Evolutionary conservation across 2,888 invertebrate species (phyloP), one percentile per base, ranked within the genome.

Genomic region (Pyrrhosoma nymphula): DNA sequence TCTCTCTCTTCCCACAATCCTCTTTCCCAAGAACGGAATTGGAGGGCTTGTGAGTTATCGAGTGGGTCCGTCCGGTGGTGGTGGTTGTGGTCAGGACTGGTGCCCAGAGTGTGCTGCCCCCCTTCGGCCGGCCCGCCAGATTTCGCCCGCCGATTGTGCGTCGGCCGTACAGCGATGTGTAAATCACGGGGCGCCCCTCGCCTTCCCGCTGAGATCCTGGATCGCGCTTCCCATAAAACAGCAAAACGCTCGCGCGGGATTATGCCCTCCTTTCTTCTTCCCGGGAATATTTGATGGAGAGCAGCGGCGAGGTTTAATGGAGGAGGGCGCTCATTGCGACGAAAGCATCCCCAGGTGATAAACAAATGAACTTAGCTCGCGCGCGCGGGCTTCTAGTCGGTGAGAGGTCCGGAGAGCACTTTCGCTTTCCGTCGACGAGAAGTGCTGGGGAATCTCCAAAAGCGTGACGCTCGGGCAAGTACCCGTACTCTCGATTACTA

Each of bases 221-320:
- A 69, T 69, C 69, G 69, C 69, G 69, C 69, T 8, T 69, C 69
- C 69, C 69, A 69, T 69, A 69, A 69, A 69, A 69, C 69, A 69
- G 23, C 8, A 18, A 26, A 18, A 0, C 26, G 69, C 69, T 26
- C 69, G 26, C 69, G 26, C 26, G 26, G 69, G 69, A 69, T 20
- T 47, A 47, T 69, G 69, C 26, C 26, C 69, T 69, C 16, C 20
- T 12, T 8, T 47, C 47, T 4, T 47, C 47, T 47, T 47, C 47
- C 47, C 47, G 47, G 8, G 47, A 8, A 8, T 47, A 47, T 47
- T 47, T 47, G 47, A 47, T 47, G 47, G 47, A 47, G 8, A 47
- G 47, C 8, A 47, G 26, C 69, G 69, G 26, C 23, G 69, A 8
- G 69, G 23, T 26, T 69, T 69, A 69, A 69, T 69, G 69, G 69